A percentile compares a stretch with the other conserved stretches of the same genome.
Conservation (phyloP, 2,797 vertebrate genomes). For the Huso huso region DNA sequence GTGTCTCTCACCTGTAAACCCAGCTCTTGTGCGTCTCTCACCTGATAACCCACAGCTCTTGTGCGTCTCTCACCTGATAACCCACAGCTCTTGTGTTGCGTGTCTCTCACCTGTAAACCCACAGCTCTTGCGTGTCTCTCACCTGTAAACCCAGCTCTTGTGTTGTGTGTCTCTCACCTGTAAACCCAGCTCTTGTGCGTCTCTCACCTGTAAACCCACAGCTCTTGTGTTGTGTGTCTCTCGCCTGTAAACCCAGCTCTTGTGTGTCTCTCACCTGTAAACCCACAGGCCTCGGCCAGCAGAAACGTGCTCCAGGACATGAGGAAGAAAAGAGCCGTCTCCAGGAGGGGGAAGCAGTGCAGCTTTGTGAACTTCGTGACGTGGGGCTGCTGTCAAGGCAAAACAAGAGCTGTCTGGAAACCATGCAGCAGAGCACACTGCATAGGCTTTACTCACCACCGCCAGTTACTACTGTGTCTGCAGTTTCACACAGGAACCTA, state of each 20-base stretch:
- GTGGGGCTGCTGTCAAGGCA: constrained; percentile 67
- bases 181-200: too few species aligned
- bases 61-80: too few species aligned
- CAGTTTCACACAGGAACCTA: background rate
- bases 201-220: background rate
- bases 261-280: constrained; percentile 50
- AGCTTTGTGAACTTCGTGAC: constrained; percentile 98
- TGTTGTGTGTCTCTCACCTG: background rate
- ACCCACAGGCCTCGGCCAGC: constrained; percentile 89
- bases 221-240: too few species aligned
- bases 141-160: constrained; percentile 95
- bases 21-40: constrained; percentile 64
- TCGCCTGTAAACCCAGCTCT: too few species aligned
- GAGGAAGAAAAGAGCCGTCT: constrained; percentile 94
- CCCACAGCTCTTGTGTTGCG: too few species aligned
- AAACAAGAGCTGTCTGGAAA: constrained; percentile 1
- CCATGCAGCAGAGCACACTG: background rate
- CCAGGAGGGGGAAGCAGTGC: constrained; percentile 93
- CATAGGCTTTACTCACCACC: background rate
- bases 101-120: too few species aligned
- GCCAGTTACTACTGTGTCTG: background rate
- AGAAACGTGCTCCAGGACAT: constrained; percentile 99
- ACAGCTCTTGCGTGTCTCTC: constrained; percentile 17
- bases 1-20: constrained; percentile 79
- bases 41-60: background rate